Evolutionary conservation across 2,113 vertebrate genomes (phyloP).

Genomic region (Limnothrissa miodon): DNA sequence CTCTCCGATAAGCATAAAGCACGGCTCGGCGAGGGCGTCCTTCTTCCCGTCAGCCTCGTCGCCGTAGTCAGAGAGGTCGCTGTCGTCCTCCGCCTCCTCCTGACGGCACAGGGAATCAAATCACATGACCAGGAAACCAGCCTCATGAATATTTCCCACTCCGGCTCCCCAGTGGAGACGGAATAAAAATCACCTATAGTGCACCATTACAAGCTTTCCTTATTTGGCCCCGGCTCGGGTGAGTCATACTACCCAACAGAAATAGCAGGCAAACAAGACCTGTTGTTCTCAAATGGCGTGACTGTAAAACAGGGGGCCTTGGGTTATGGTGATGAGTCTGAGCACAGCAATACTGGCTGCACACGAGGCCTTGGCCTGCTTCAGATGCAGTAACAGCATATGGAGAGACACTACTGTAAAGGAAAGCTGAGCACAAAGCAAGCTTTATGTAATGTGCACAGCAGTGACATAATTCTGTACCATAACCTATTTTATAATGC

Average conservation of each 20-base stretch:
- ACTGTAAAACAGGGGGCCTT: not conserved
- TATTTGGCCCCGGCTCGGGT: not conserved
- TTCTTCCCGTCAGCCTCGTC: conserved; percentile 88
- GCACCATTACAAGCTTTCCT: not conserved
- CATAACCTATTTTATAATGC: too few species aligned
- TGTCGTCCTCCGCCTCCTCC: conserved; percentile 81
- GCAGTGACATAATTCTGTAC: too few species aligned
- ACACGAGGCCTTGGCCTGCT: not conserved
- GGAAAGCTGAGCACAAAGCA: too few species aligned
- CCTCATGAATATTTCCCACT: not conserved
- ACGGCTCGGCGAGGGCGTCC: conserved; percentile 92
- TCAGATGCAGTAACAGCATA: not conserved
- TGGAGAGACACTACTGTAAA: too few species aligned
- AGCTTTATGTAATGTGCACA: too few species aligned
- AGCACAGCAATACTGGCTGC: not conserved
- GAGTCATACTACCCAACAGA: not conserved
- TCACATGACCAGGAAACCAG: not conserved
- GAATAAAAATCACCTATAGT: not conserved
- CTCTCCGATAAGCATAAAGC: conserved; percentile 98
- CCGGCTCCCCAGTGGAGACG: not conserved
- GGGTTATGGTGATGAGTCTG: not conserved
- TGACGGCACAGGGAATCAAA: conserved; percentile 29
- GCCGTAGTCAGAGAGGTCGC: conserved; percentile 89
- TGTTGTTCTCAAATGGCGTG: not conserved
- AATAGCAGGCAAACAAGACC: not conserved